These are phyloP conservation scores for Mechanitis messenoides DNA, from an alignment of 2,888 invertebrate genomes.

Conservation along the genomic window DNA sequence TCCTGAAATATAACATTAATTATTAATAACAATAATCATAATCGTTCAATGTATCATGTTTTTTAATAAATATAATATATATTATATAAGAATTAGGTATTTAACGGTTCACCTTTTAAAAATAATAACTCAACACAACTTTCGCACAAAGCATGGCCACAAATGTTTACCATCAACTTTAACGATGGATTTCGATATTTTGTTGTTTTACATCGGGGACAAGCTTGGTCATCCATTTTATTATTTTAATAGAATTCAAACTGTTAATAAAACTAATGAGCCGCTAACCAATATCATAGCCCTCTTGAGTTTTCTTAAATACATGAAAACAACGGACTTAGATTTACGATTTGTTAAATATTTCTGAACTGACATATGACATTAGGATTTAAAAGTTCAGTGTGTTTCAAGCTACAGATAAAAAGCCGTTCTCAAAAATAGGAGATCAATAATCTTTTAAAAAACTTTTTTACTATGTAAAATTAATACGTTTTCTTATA, in stretches of 20 bases:
- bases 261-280: slow-evolving; percentile 7
- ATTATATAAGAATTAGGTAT: too few relatives aligned
- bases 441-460: too few relatives aligned
- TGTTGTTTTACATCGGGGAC: slow-evolving; percentile 97
- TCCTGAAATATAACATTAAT: slow-evolving; percentile 73
- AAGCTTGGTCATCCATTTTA: slow-evolving; percentile 88
- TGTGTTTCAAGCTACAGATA: too few relatives aligned
- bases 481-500: too few relatives aligned
- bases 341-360: too few relatives aligned
- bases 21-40: too few relatives aligned
- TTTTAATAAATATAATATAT: too few relatives aligned
- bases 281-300: background rate
- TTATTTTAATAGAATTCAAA: background rate
- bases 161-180: slow-evolving; percentile 98
- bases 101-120: slow-evolving; percentile 84
- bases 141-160: slow-evolving; percentile 98
- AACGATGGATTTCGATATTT: slow-evolving; percentile 98
- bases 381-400: too few relatives aligned
- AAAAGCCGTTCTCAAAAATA: too few relatives aligned
- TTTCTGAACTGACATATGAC: too few relatives aligned
- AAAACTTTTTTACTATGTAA: too few relatives aligned
- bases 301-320: background rate
- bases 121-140: slow-evolving; percentile 97
- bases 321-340: background rate
- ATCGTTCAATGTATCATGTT: too few relatives aligned